Percentiles rank a stretch among this genome's conserved stretches.
Conservation (phyloP, 2,888 invertebrate species). For the Pseudolycoriella hygida region DNA sequence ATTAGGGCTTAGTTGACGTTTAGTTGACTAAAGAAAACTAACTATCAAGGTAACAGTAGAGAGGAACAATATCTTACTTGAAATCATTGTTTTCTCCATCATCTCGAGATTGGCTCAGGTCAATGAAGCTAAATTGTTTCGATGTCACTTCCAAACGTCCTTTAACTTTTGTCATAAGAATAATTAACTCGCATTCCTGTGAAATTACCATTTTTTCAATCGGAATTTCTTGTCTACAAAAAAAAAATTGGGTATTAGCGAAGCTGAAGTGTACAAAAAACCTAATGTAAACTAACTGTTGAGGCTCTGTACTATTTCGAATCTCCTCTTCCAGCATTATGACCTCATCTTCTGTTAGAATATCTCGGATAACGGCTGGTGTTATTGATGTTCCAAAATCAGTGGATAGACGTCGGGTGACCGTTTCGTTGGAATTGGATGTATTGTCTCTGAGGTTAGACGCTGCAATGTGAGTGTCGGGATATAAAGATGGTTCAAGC, state of each 20-base stretch:
- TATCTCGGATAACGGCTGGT: slow-evolving; percentile 28
- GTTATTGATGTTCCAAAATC: slow-evolving; percentile 29
- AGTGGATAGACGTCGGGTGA: slow-evolving; percentile 21
- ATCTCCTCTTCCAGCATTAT: slow-evolving; percentile 31
- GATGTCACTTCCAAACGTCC: slow-evolving; percentile 43
- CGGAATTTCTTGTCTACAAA: slow-evolving; percentile 22
- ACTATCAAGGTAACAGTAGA: neutral
- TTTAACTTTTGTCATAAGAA: slow-evolving; percentile 38
- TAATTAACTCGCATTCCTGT: slow-evolving; percentile 43
- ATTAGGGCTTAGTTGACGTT: no score
- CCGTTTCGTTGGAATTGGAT: slow-evolving; percentile 12
- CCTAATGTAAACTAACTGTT: slow-evolving; percentile 18
- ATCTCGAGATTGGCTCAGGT: slow-evolving; percentile 34
- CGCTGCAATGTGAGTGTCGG: slow-evolving; percentile 38
- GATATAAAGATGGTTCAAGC: slow-evolving; percentile 35
- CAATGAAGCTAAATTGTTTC: slow-evolving; percentile 38
- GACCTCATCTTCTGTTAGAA: slow-evolving; percentile 29
- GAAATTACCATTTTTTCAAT: slow-evolving; percentile 38
- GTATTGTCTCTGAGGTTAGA: slow-evolving; percentile 40
- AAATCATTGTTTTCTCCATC: slow-evolving; percentile 33
- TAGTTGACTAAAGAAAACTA: no score
- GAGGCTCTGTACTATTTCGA: slow-evolving; percentile 25
- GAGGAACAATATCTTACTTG: slow-evolving; percentile 17
- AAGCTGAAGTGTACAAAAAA: neutral
- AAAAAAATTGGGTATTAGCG: neutral